Conservation (phyloP, 2,113 vertebrate species). For the Cephalopterus ornatus region DNA sequence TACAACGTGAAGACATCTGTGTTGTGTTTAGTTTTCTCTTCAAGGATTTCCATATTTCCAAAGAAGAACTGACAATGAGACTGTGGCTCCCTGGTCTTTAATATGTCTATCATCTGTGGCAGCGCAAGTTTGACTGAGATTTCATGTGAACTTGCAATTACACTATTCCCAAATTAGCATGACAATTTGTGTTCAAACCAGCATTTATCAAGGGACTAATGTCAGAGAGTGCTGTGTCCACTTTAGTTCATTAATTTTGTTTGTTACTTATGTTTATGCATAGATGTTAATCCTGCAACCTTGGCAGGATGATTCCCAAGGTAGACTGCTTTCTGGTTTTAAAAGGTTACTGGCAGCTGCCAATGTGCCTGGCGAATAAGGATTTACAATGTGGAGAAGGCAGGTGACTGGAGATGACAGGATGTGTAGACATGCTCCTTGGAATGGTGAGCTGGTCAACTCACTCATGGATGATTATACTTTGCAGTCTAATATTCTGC, state of each 20-base stretch:
- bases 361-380: neutral
- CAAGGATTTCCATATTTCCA: neutral
- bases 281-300: neutral
- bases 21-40: conserved; percentile 1
- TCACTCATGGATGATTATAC: neutral
- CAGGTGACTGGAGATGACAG: neutral
- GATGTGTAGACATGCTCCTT: neutral
- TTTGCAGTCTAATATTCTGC: neutral
- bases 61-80: neutral
- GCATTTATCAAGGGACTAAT: neutral
- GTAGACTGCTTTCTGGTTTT: neutral
- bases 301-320: neutral
- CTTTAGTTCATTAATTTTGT: neutral
- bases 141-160: neutral
- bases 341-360: neutral
- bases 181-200: neutral
- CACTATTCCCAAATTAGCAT: neutral
- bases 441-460: neutral
- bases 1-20: neutral
- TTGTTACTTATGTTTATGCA: neutral
- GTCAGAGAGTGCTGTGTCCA: neutral
- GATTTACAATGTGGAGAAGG: neutral
- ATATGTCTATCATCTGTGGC: neutral
- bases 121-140: neutral
- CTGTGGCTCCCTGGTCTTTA: neutral